phyloP scores from a whole-genome alignment of 2,797 vertebrate genomes.

The Aythya fuligula region DNA sequence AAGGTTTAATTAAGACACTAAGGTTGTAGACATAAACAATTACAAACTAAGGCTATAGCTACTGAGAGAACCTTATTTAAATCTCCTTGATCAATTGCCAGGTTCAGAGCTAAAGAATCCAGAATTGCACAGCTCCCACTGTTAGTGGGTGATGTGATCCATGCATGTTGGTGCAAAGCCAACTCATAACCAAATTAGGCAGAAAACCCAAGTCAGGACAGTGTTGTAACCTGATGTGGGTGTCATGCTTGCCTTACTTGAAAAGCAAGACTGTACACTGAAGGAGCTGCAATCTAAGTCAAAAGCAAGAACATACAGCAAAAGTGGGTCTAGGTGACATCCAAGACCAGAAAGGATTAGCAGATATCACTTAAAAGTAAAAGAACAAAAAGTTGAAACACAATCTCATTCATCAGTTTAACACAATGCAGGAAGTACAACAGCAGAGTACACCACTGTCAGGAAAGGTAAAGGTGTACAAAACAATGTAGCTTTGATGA shows the following conservation, averaged over 20 bases:
- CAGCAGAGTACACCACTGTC: not conserved
- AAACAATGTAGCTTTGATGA: not conserved
- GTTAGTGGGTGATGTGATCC: not conserved
- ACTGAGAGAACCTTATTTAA: not conserved
- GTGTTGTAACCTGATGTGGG: not conserved
- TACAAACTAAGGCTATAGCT: not conserved
- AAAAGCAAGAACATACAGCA: not conserved
- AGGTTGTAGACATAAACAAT: constrained; percentile 1
- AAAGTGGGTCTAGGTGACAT: not conserved
- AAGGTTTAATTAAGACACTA: constrained; percentile 35
- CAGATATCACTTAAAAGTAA: not conserved
- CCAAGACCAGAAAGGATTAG: not conserved
- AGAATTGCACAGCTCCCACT: not conserved
- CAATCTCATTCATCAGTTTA: not conserved
- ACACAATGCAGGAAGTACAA: not conserved
- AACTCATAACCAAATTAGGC: not conserved
- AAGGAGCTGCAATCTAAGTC: constrained; percentile 10
- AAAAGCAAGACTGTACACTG: constrained; percentile 24
- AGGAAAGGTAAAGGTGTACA: not conserved
- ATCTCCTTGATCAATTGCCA: not conserved
- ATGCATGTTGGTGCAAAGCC: not conserved
- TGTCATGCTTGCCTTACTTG: constrained; percentile 4
- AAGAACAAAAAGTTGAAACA: not conserved
- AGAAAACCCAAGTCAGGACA: not conserved
- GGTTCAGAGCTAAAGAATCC: not conserved